Evolutionary conservation across 2,888 invertebrate species (phyloP).

Genomic region (Drosophila vallismaia): DNA sequence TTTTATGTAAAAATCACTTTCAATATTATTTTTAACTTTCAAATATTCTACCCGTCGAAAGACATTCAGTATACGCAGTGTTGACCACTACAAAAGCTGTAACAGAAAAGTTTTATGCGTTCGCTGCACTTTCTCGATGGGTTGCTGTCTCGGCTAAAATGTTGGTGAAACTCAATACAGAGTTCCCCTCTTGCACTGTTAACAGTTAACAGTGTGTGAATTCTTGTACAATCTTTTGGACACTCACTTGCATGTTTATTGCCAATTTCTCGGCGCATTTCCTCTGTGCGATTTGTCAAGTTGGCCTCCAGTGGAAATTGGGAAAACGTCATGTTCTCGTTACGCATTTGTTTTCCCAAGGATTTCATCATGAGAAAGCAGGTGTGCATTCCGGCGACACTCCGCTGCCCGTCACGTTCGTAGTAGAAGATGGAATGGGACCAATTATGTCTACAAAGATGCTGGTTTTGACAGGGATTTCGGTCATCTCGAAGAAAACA

Average conservation of each 20-base stretch:
- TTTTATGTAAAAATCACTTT: too few species aligned
- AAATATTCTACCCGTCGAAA: not conserved
- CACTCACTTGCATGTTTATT: conserved; percentile 89
- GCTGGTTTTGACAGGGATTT: not conserved
- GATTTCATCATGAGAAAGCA: conserved; percentile 91
- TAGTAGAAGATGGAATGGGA: conserved; percentile 89
- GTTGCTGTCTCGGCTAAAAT: conserved; percentile 53
- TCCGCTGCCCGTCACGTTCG: conserved; percentile 88
- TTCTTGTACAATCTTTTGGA: not conserved
- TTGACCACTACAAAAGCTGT: conserved; percentile 17
- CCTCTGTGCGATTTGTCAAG: conserved; percentile 86
- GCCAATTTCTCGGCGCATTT: conserved; percentile 87
- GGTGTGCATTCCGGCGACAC: conserved; percentile 88
- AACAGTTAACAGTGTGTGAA: not conserved
- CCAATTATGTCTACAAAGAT: conserved; percentile 88
- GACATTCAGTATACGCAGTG: conserved; percentile 10
- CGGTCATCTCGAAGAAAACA: not conserved
- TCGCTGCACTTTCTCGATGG: conserved; percentile 4
- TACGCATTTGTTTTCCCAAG: conserved; percentile 86
- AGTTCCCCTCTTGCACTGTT: not conserved
- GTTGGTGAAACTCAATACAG: conserved; percentile 44
- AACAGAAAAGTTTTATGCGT: not conserved
- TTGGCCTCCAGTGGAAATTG: conserved; percentile 80
- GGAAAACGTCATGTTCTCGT: conserved; percentile 82
- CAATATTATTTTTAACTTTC: not conserved